Conservation (phyloP, 2,888 invertebrate genomes). For the Julus scanicus region DNA sequence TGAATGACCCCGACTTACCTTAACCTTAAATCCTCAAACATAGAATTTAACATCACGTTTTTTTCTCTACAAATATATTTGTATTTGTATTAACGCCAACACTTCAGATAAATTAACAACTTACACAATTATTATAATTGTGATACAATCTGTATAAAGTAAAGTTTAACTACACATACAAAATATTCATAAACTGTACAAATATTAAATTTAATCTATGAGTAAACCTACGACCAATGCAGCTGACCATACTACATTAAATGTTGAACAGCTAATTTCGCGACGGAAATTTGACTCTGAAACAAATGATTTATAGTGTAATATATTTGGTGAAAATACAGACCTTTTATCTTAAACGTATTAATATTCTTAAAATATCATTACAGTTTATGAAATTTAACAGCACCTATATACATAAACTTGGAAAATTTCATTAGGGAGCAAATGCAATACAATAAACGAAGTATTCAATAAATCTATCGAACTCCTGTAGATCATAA, state of each 20-base stretch:
- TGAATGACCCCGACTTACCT: too few species aligned
- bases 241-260: background rate
- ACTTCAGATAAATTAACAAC: too few species aligned
- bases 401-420: slow-evolving; percentile 36
- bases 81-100: too few species aligned
- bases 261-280: background rate
- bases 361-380: slow-evolving; percentile 11
- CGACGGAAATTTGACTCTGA: background rate
- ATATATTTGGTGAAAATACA: slow-evolving; percentile 19
- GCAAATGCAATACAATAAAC: background rate
- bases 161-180: background rate
- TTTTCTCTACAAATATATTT: too few species aligned
- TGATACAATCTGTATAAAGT: background rate
- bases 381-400: slow-evolving; percentile 26
- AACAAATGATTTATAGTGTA: background rate
- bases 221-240: background rate
- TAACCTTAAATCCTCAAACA: too few species aligned
- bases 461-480: background rate
- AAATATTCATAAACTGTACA: background rate
- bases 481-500: background rate
- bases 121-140: too few species aligned
- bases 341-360: slow-evolving; percentile 26
- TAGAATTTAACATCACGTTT: too few species aligned
- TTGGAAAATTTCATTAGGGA: background rate
- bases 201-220: background rate